These are phyloP conservation scores for Tympanuchus pallidicinctus DNA, from an alignment of 2,113 vertebrate genomes.

Conservation along the genomic window DNA sequence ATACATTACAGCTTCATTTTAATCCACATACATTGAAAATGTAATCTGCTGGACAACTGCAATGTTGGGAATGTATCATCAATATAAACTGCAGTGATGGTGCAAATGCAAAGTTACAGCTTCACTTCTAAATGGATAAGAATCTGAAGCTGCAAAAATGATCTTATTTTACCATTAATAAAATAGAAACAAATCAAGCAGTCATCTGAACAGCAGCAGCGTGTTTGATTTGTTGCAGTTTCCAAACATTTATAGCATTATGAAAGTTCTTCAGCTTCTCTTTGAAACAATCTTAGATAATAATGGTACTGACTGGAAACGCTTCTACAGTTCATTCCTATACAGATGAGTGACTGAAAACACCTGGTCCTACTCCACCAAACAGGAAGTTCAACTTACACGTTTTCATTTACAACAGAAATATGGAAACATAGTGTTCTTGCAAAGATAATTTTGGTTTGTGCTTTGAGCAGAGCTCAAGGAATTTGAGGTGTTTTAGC, in stretches of 20 bases:
- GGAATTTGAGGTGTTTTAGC: not conserved
- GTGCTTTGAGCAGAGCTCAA: not conserved
- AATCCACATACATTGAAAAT: not conserved
- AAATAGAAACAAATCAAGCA: not conserved
- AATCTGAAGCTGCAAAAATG: not conserved
- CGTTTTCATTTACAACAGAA: not conserved
- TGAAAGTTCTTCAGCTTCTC: conserved; percentile 1
- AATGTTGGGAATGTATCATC: not conserved
- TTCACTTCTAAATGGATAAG: not conserved
- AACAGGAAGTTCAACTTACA: not conserved
- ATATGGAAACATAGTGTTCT: not conserved
- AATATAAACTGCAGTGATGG: not conserved
- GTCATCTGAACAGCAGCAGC: not conserved
- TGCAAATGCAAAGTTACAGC: not conserved
- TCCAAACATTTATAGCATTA: not conserved
- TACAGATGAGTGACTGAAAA: rapidly evolving
- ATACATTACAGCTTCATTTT: not conserved
- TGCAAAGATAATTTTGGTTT: not conserved
- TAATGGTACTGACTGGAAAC: not conserved
- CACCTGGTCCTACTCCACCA: rapidly evolving
- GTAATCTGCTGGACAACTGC: conserved; percentile 3
- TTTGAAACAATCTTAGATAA: not conserved
- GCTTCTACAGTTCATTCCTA: not conserved
- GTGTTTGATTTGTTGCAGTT: not conserved
- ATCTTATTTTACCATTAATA: not conserved